Evolutionary conservation across 2,888 invertebrate species (phyloP).

Genomic region (Dasysyrphus albostriatus): DNA sequence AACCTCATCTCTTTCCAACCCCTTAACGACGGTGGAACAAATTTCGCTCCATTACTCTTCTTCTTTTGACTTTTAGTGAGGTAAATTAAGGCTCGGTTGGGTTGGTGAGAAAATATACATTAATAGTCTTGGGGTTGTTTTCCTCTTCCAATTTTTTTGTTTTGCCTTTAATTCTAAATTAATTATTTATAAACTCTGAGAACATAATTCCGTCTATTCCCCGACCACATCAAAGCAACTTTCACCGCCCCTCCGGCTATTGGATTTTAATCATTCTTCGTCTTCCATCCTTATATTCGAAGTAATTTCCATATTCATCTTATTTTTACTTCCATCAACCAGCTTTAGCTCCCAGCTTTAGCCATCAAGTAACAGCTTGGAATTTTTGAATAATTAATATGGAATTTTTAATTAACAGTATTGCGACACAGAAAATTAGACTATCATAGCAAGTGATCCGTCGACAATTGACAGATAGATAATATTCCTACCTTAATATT

Average conservation of each 20-base stretch:
- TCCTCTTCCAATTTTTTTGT: neutral
- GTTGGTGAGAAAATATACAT: conserved; percentile 20
- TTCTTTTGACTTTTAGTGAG: conserved; percentile 7
- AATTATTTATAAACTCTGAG: conserved; percentile 75
- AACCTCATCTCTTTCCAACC: conserved; percentile 24
- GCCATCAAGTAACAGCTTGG: conserved; percentile 68
- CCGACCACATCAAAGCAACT: conserved; percentile 72
- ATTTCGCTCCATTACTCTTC: conserved; percentile 30
- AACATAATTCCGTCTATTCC: conserved; percentile 72
- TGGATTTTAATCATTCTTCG: conserved; percentile 56
- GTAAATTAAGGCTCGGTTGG: conserved; percentile 8
- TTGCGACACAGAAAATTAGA: conserved; percentile 64
- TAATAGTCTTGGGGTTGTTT: conserved; percentile 32
- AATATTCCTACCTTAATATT: conserved; percentile 20
- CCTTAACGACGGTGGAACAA: conserved; percentile 31
- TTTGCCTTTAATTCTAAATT: conserved; percentile 66
- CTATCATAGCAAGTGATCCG: conserved; percentile 42
- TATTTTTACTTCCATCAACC: conserved; percentile 14
- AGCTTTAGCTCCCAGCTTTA: conserved; percentile 32
- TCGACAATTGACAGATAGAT: conserved; percentile 57
- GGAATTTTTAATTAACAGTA: conserved; percentile 74
- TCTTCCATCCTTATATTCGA: conserved; percentile 29
- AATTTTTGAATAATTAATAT: conserved; percentile 73
- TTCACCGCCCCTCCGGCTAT: conserved; percentile 41
- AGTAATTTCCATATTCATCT: conserved; percentile 72